Conservation (phyloP, 2,797 vertebrate species). For the Aldrovandia affinis region DNA sequence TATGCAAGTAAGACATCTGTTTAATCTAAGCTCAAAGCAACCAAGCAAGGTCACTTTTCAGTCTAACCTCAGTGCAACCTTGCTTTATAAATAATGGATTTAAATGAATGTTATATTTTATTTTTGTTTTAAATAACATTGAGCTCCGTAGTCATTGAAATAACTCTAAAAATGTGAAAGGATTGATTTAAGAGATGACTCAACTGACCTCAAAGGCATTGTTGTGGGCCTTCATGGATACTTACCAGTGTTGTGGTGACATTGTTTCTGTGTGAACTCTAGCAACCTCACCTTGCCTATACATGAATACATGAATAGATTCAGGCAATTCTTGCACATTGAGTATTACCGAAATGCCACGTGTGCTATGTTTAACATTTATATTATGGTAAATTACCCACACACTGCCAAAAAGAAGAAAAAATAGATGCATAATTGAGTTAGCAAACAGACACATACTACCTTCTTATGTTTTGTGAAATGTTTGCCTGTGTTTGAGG, state of each 20-base stretch:
- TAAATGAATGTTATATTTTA: too few species aligned
- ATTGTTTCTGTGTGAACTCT: background rate
- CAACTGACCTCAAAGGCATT: background rate
- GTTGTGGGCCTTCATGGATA: background rate
- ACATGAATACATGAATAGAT: background rate
- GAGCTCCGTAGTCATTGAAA: background rate
- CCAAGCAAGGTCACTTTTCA: background rate
- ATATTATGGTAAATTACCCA: too few species aligned
- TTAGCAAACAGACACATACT: background rate
- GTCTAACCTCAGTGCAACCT: background rate
- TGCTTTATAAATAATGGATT: background rate
- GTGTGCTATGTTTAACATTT: background rate
- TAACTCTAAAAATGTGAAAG: background rate
- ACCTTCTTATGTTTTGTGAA: background rate
- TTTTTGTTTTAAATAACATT: background rate
- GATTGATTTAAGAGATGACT: background rate
- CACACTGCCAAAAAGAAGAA: too few species aligned
- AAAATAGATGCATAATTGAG: too few species aligned
- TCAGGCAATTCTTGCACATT: background rate
- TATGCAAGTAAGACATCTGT: background rate
- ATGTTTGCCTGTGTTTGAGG: background rate
- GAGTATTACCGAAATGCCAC: background rate
- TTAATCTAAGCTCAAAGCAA: background rate
- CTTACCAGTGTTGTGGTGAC: background rate
- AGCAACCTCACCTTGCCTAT: too few species aligned